A percentile compares a stretch with the other conserved stretches of the same genome.
Conservation (phyloP, 2,888 invertebrate genomes). For the Eupithecia subfuscata region DNA sequence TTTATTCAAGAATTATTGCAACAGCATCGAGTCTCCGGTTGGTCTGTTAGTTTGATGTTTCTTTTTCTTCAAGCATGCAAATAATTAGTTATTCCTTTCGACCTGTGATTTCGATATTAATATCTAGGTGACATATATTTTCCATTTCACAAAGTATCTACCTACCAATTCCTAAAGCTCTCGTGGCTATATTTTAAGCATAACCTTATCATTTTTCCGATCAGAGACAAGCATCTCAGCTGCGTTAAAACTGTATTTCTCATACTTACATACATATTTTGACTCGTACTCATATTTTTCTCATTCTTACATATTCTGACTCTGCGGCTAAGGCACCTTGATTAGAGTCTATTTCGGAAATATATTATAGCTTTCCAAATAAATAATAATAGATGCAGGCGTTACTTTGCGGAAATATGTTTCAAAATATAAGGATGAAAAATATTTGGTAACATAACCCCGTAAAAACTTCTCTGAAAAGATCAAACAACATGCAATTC, state of each 20-base stretch:
- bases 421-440: no score
- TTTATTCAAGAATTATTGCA: conserved; percentile 28
- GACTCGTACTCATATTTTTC: no score
- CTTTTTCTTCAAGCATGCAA: background rate
- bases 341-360: background rate
- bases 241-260: background rate
- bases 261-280: background rate
- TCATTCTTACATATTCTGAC: no score
- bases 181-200: background rate
- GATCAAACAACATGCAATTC: no score
- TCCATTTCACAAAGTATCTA: background rate
- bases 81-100: background rate
- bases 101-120: background rate
- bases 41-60: conserved; percentile 32
- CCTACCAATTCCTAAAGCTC: background rate
- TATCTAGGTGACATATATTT: conserved; percentile 1
- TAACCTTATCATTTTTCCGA: background rate
- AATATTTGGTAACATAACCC: no score
- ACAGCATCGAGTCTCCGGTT: background rate
- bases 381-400: no score
- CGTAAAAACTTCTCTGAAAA: no score
- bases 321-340: no score
- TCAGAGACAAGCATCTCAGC: background rate
- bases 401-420: no score
- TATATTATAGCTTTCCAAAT: no score